A percentile compares a stretch with the other conserved stretches of the same genome.
Conservation (phyloP, 2,888 invertebrate species). For the Nomada ruficornis region DNA sequence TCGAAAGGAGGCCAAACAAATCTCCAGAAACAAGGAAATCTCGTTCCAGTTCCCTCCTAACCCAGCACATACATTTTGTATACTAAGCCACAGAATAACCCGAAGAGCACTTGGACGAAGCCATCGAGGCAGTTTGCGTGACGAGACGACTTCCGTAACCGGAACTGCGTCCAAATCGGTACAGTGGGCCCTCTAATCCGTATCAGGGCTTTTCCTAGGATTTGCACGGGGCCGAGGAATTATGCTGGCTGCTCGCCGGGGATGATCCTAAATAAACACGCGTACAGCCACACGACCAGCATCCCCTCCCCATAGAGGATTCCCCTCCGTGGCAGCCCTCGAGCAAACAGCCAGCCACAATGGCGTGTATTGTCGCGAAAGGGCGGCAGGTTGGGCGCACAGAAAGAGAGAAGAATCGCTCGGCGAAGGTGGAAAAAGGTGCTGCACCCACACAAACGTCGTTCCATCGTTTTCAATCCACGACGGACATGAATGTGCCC, state of each 20-base stretch:
- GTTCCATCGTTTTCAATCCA: conserved; percentile 20
- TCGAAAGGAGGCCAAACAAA: not conserved
- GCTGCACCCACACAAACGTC: conserved; percentile 64
- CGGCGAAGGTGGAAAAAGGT: conserved; percentile 74
- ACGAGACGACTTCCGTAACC: conserved; percentile 34
- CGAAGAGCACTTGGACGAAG: not conserved
- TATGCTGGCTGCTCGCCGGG: conserved; percentile 69
- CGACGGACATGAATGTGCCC: conserved; percentile 44
- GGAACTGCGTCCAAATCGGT: conserved; percentile 42
- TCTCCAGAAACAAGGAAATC: not conserved
- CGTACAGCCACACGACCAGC: conserved; percentile 80
- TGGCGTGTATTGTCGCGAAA: conserved; percentile 72
- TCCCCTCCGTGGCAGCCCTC: conserved; percentile 60
- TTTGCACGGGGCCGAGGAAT: conserved; percentile 71
- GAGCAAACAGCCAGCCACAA: conserved; percentile 79
- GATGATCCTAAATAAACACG: conserved; percentile 83
- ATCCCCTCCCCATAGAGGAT: conserved; percentile 68
- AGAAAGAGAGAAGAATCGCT: conserved; percentile 67
- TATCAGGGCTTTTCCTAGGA: conserved; percentile 62
- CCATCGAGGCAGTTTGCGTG: not conserved
- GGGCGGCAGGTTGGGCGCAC: conserved; percentile 54
- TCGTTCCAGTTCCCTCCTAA: conserved; percentile 6
- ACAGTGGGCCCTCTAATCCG: conserved; percentile 58
- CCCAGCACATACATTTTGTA: not conserved
- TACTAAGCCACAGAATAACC: not conserved